Evolutionary conservation across 2,113 vertebrate genomes (phyloP).

Genomic region (Oreochromis spilurus): DNA sequence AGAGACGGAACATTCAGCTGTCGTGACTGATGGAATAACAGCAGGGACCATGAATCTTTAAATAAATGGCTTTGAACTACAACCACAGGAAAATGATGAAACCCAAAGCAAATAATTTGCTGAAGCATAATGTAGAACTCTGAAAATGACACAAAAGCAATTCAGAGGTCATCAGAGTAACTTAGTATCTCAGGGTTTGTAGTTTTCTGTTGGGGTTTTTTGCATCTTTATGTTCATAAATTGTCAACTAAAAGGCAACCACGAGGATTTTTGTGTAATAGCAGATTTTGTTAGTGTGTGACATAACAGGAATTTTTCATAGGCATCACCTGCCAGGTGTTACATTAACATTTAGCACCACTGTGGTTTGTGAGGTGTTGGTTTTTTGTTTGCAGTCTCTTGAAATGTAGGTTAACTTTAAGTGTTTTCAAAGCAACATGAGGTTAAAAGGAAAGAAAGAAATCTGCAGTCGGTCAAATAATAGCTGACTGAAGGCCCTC

Average conservation of each 20-base stretch:
- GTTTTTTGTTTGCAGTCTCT: not conserved
- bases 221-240: not conserved
- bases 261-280: not conserved
- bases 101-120: not conserved
- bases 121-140: not conserved
- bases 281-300: not conserved
- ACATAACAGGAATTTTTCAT: not conserved
- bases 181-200: not conserved
- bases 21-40: not conserved
- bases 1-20: not conserved
- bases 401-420: not conserved
- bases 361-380: not conserved
- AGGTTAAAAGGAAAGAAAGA: not conserved
- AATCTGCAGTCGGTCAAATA: not conserved
- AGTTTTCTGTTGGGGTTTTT: fast-evolving
- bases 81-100: not conserved
- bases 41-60: not conserved
- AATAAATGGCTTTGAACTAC: not conserved
- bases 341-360: not conserved
- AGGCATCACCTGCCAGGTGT: not conserved
- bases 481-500: not conserved
- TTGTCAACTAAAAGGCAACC: not conserved
- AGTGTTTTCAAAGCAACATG: not conserved
- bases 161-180: not conserved
- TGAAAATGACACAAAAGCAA: not conserved